Percentiles rank a stretch among this genome's conserved stretches.
Evolutionary conservation across 2,888 invertebrate genomes (phyloP).

Genomic region (Limenitis camilla): DNA sequence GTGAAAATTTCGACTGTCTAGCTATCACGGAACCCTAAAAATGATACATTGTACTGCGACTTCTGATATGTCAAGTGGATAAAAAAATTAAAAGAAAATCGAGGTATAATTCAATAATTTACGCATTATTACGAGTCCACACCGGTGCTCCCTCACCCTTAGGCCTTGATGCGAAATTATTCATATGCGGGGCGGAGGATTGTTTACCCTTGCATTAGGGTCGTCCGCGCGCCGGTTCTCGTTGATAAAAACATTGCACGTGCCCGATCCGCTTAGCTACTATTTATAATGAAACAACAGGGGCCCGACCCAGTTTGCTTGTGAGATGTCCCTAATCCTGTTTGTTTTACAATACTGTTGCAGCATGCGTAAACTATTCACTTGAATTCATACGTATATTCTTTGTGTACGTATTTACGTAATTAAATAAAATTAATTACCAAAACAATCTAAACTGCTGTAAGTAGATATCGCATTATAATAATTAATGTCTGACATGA

Average conservation of each 20-base stretch:
- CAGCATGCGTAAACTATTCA: slow-evolving; percentile 2
- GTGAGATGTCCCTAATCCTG: slow-evolving; percentile 40
- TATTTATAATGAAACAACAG: slow-evolving; percentile 56
- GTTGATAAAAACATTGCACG: slow-evolving; percentile 68
- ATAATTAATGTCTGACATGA: no score
- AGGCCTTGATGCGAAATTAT: slow-evolving; percentile 57
- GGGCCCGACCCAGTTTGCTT: slow-evolving; percentile 28
- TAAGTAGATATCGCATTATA: background rate
- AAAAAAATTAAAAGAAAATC: slow-evolving; percentile 17
- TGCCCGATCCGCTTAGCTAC: slow-evolving; percentile 62
- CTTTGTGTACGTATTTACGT: background rate
- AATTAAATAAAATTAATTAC: background rate
- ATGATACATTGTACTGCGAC: no score
- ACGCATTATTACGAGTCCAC: slow-evolving; percentile 60
- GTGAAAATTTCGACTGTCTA: no score
- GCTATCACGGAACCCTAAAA: no score
- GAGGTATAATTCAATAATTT: slow-evolving; percentile 68
- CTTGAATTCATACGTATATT: slow-evolving; percentile 4
- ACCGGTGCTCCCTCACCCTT: slow-evolving; percentile 41
- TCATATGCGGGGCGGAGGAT: slow-evolving; percentile 58
- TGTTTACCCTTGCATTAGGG: slow-evolving; percentile 57
- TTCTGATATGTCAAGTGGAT: background rate
- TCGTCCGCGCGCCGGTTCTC: slow-evolving; percentile 34
- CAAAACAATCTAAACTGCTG: background rate
- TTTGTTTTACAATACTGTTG: slow-evolving; percentile 35